Conservation (phyloP, 2,888 invertebrate species). For the Onchidella celtica region DNA sequence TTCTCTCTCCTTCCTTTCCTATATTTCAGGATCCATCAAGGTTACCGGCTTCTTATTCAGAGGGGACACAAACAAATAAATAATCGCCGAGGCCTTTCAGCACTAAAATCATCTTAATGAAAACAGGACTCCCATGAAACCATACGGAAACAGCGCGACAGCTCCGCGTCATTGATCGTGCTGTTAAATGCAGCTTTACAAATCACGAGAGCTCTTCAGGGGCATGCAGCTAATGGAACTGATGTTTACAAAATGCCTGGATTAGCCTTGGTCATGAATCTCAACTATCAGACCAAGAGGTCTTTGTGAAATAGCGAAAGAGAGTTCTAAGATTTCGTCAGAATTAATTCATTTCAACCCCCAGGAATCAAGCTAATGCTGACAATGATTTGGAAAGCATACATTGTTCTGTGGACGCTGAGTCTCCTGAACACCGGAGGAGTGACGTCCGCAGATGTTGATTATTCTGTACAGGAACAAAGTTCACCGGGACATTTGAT, state of each 20-base stretch:
- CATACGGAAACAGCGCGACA: conserved; percentile 14
- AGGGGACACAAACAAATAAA: conserved; percentile 22
- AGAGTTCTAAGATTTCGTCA: background rate
- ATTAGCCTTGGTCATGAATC: background rate
- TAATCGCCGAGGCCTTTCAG: background rate
- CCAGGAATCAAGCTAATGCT: background rate
- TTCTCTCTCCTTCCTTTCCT: background rate
- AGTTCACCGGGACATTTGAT: conserved; percentile 54
- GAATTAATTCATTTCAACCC: background rate
- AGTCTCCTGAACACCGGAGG: no score
- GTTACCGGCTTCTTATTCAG: background rate
- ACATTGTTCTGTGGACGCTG: conserved; percentile 17
- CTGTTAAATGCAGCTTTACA: conserved; percentile 20
- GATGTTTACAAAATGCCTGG: background rate
- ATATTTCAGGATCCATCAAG: background rate
- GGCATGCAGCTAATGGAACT: conserved; percentile 15
- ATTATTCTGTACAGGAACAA: conserved; percentile 52
- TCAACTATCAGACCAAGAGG: background rate
- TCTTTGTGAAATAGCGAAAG: no score
- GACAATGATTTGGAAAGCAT: background rate
- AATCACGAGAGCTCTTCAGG: conserved; percentile 18
- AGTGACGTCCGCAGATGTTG: conserved; percentile 29
- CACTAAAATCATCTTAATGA: background rate
- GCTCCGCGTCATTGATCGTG: conserved; percentile 24
- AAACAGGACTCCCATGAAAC: conserved; percentile 7